A percentile compares a stretch with the other conserved stretches of the same genome.
phyloP scores from a whole-genome alignment of 30 jellyfish, hydroid and myxozoan genomes.

The Aurelia aurita complex sp. Pacific region DNA sequence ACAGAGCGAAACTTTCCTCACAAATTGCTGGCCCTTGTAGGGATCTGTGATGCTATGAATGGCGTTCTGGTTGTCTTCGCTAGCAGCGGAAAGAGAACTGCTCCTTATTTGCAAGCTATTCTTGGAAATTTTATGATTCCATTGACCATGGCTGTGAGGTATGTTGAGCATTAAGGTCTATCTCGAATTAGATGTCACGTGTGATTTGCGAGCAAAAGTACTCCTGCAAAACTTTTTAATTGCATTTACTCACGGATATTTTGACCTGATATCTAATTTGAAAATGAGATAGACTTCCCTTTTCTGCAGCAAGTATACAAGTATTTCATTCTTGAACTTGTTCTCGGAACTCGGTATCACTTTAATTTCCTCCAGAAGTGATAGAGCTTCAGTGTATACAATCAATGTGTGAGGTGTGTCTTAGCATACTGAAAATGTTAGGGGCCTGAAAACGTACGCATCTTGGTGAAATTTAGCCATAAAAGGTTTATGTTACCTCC shows the following conservation, averaged over 20 bases:
- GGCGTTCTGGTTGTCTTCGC: constrained; percentile 47
- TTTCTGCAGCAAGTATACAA: too few species aligned
- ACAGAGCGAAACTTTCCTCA: constrained; percentile 44
- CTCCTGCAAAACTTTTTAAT: background rate
- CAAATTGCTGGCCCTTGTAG: constrained; percentile 16
- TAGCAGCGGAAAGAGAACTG: constrained; percentile 71
- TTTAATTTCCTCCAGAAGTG: too few species aligned
- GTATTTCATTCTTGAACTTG: too few species aligned
- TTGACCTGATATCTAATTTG: too few species aligned
- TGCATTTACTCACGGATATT: background rate
- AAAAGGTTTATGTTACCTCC: too few species aligned
- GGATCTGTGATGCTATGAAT: constrained; percentile 43
- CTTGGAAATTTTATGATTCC: constrained; percentile 49
- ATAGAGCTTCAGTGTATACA: too few species aligned
- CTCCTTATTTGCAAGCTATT: constrained; percentile 60
- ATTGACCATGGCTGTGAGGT: constrained; percentile 39
- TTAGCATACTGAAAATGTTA: too few species aligned
- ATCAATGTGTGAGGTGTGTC: too few species aligned
- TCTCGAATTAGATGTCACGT: background rate
- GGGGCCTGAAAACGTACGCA: too few species aligned
- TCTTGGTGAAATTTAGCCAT: too few species aligned
- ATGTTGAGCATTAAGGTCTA: background rate
- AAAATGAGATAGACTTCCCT: too few species aligned
- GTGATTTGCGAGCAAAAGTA: background rate
- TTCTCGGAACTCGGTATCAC: too few species aligned